Evolutionary conservation across 1,140 invertebrate genomes (phyloP).

Genomic region (Papilio machaon): DNA sequence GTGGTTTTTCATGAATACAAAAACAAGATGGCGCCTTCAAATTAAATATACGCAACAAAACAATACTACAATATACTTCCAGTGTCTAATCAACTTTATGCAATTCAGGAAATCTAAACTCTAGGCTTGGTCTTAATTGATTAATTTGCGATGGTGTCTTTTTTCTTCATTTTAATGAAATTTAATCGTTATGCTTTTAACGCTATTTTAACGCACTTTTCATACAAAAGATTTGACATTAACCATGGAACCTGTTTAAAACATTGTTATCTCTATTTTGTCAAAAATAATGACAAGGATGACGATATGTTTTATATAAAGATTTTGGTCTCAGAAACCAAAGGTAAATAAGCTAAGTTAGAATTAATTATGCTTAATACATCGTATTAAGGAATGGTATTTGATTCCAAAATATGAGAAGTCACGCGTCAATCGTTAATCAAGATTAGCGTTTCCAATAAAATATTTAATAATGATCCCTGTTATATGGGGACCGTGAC

Average conservation of each 20-base stretch:
- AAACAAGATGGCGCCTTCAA: background rate
- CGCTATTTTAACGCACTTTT: background rate
- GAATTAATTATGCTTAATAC: slow-evolving; percentile 31
- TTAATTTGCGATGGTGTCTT: no score
- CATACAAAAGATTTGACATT: background rate
- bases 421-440: slow-evolving; percentile 69
- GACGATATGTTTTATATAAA: no score
- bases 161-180: no score
- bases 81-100: no score
- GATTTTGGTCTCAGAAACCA: no score
- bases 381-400: slow-evolving; percentile 32
- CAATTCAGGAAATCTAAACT: no score
- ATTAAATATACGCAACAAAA: background rate
- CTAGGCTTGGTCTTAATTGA: no score
- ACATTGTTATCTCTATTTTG: no score
- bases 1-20: background rate
- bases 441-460: slow-evolving; percentile 66
- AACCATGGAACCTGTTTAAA: no score
- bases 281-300: no score
- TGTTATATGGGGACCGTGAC: slow-evolving; percentile 67
- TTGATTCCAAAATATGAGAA: slow-evolving; percentile 53
- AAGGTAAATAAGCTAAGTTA: background rate
- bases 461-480: slow-evolving; percentile 62
- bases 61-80: no score
- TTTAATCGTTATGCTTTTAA: background rate